These are phyloP conservation scores for Pitta sordida DNA, from an alignment of 2,113 vertebrate genomes.

Conservation along the genomic window DNA sequence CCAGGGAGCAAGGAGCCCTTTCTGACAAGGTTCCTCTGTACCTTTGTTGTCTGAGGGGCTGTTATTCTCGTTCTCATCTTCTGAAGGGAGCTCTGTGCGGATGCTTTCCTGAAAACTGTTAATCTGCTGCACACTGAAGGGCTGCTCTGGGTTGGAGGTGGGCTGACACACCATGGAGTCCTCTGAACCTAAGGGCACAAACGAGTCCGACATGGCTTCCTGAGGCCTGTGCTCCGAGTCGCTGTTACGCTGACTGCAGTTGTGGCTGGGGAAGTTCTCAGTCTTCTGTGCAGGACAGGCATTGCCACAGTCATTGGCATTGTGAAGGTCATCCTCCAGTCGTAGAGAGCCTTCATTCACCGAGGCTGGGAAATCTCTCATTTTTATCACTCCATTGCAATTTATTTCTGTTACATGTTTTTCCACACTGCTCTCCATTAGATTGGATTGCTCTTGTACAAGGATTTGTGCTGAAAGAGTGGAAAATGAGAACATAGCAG, in stretches of 20 bases:
- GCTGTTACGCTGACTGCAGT: constrained; percentile 46
- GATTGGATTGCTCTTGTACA: constrained; percentile 40
- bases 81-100: constrained; percentile 69
- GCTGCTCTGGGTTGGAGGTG: not conserved
- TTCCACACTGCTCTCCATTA: constrained; percentile 48
- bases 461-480: constrained; percentile 54
- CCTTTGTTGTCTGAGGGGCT: constrained; percentile 72
- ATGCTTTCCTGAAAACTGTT: constrained; percentile 73
- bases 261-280: constrained; percentile 11
- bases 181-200: constrained; percentile 30
- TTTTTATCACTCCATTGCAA: constrained; percentile 77
- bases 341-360: constrained; percentile 60
- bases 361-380: constrained; percentile 45
- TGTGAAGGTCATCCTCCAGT: constrained; percentile 80
- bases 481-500: not conserved
- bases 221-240: constrained; percentile 45
- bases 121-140: constrained; percentile 53
- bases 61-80: constrained; percentile 73
- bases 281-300: constrained; percentile 27
- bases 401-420: constrained; percentile 74
- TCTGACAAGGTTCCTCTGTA: constrained; percentile 8
- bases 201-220: constrained; percentile 59
- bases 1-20: not conserved
- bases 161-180: constrained; percentile 69
- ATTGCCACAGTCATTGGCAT: constrained; percentile 75